Conservation (phyloP, 2,888 invertebrate species). For the Spisula solida region DNA sequence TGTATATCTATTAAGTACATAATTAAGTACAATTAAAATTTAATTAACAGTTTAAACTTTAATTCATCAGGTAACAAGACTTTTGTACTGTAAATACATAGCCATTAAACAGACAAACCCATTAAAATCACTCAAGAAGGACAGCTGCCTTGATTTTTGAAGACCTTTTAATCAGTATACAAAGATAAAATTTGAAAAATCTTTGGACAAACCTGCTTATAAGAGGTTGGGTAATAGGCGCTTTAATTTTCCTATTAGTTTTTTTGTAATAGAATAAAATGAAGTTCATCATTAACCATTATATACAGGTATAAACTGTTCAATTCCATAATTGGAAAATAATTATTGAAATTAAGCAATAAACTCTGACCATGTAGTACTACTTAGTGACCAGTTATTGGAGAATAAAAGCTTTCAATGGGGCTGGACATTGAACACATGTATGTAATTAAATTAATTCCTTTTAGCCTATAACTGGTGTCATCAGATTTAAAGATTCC, state of each 20-base stretch:
- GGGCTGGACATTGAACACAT: background rate
- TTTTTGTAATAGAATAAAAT: background rate
- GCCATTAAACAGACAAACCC: background rate
- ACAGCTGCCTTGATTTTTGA: background rate
- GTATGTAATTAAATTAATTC: background rate
- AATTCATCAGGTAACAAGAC: background rate
- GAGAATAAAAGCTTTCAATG: too few species aligned
- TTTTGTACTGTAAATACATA: background rate
- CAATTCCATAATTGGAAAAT: background rate
- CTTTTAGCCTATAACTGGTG: background rate
- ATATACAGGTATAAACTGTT: background rate
- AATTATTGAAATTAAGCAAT: background rate
- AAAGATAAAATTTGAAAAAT: too few species aligned
- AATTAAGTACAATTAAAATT: background rate
- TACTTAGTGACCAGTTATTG: too few species aligned
- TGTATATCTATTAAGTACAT: background rate
- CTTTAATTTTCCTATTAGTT: background rate
- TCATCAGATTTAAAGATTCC: conserved; percentile 4
- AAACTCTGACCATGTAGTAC: too few species aligned
- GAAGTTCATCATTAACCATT: background rate
- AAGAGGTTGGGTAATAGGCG: background rate
- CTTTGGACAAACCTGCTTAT: background rate
- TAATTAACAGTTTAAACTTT: background rate
- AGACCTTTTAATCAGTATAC: too few species aligned
- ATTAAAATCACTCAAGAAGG: background rate